Base-by-base conservation (phyloP, 2,888 invertebrate species). In the Caenorhabditis becei region DNA sequence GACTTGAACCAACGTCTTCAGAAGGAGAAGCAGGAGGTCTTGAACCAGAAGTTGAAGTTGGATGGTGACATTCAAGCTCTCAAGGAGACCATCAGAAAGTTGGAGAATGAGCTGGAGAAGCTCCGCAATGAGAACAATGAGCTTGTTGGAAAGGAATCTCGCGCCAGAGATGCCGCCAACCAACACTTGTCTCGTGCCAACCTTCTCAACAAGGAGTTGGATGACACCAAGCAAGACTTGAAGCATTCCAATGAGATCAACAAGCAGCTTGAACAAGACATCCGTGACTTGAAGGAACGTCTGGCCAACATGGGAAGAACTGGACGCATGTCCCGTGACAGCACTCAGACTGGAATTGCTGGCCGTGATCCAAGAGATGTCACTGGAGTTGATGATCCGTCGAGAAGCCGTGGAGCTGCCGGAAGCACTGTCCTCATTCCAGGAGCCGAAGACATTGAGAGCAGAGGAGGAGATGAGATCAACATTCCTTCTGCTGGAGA, bases 1-100 rank as follows among this genome's bases (percentile, higher is more conserved):
- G 89, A 89, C 66, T 83, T 91, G 58, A 90, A 90, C 69, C 86
- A 87, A 53, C 83, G 87, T 47, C 86, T 90, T 20, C 89, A 90
- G 72, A 85, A 86, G 56, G 90, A 90, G 72, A 89, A 89, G 62
- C 88, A 90, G 61, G 90, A 90, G 8, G 83, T 88, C 61, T 81
- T 89, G 26, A 90, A 87, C 59, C 87, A 87, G 44, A 90, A 90
- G 37, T 84, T 86, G 66, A 90, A 91, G 66, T 61, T 88, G 18
- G 90, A 90, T 37, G 86, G 82, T 18, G 88, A 90, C n/a, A 54
- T 85, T 32, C 80, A 87, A 63, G 72, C 74, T 26, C 81, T 88
- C 37, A 88, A 89, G 65, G 90, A 90, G 70, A 84, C 86, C 23
- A 88, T 88, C 28, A 85, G 89, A 61, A 90, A 90, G 67, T 82